Base-by-base conservation (phyloP, 1,140 invertebrate genomes). In the Drosophila nannoptera region DNA sequence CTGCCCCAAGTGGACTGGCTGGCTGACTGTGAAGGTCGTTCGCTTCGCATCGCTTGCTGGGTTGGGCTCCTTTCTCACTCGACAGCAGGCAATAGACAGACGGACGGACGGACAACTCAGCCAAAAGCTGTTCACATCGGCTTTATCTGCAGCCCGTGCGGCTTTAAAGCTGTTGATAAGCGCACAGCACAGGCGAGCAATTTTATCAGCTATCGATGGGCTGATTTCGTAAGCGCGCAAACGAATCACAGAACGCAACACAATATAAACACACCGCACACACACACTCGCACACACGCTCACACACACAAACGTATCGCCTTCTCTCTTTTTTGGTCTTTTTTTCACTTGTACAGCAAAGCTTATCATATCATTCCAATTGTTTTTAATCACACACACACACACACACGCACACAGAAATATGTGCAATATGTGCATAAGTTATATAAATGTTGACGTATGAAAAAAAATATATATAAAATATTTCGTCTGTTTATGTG, bases 11-110 rank as follows among this genome's bases (percentile, higher is more conserved):
- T 46, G 42, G 36, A 42, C 59, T 50, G 36, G 52, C 59, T 50
- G 36, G 52, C 33, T 52, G 48, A 49, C 43, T 65, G 52, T 69
- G 67, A 69, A 69, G 67, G 67, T 65, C 67, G 67, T 69, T 69
- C 67, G 67, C 61, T 58, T 35, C 31, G 55, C 40, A 14, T 45
- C 43, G 43, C 11, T 56, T 64, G 45, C 22, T n/a, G n/a, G n/a
- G 29, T 12, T 42, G 8, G 49, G 31, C 36, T 43, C 16, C 29
- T 33, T 12, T 11, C 45, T n/a, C 38, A 7, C 35, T 36, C 8
- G 38, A 65, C 14, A 65, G 11, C 43, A 58, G 12, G 12, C 11
- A 16, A 9, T 29, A 49, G 48, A 36, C 32, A 52, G 52, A 8
- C 16, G 38, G 22, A 22, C 22, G 22, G 22, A 22, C 1, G 29